Conservation (phyloP, 2,113 vertebrate species). For the Otocyon megalotis region DNA sequence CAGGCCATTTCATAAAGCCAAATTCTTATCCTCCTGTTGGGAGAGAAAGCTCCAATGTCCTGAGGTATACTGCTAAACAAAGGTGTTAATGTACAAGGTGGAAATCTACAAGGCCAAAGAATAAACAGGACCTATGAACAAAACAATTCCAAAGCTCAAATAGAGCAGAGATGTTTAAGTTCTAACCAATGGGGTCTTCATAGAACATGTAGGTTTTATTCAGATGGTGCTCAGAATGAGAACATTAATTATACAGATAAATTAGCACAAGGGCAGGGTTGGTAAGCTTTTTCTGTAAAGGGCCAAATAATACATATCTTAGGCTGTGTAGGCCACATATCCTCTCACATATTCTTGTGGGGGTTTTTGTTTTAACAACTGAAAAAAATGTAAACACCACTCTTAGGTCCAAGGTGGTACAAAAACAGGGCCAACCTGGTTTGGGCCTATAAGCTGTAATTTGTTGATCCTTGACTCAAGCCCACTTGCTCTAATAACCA, state of each 20-base stretch:
- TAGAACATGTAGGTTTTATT: not conserved
- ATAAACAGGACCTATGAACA: not conserved
- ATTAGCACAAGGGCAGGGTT: not conserved
- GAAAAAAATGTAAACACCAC: not conserved
- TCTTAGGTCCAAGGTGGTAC: not conserved
- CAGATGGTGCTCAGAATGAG: not conserved
- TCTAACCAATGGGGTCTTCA: not conserved
- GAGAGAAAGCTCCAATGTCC: not conserved
- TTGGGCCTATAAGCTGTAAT: not conserved
- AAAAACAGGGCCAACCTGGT: not conserved
- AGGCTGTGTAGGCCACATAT: not conserved
- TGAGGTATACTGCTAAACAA: not conserved
- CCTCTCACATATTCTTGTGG: not conserved
- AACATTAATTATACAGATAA: not conserved
- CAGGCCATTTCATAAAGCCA: not conserved
- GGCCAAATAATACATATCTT: not conserved
- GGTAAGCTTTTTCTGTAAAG: not conserved
- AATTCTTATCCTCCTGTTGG: not conserved
- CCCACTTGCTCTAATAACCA: not conserved
- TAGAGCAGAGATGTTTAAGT: not conserved
- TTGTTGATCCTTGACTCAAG: not conserved
- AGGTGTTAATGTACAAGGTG: too few species aligned
- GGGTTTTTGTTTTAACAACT: not conserved
- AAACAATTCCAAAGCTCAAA: not conserved
- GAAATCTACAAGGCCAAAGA: not conserved